Conservation (phyloP, 2,888 invertebrate genomes). For the Marronus borbonicus region DNA sequence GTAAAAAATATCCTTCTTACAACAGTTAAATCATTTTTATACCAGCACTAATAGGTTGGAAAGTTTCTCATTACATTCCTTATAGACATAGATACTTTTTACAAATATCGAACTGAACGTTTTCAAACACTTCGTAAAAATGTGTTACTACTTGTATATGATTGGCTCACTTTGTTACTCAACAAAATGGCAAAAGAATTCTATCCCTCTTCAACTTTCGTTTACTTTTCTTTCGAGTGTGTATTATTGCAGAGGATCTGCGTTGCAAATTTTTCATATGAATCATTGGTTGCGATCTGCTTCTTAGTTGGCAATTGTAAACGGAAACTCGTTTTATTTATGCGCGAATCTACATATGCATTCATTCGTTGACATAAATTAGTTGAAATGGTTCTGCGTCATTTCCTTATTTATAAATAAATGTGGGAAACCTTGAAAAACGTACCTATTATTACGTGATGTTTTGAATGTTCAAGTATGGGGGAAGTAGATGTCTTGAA, state of each 20-base stretch:
- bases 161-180: too few relatives aligned
- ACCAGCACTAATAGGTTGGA: too few relatives aligned
- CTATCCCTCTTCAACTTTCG: too few relatives aligned
- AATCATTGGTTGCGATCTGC: slow-evolving; percentile 3
- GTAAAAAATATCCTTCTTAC: too few relatives aligned
- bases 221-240: too few relatives aligned
- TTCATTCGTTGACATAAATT: slow-evolving; percentile 35
- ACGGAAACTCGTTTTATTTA: slow-evolving; percentile 12
- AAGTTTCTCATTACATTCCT: too few relatives aligned
- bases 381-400: slow-evolving; percentile 17
- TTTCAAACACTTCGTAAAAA: too few relatives aligned
- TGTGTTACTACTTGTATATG: too few relatives aligned
- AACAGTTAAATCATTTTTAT: too few relatives aligned
- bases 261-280: slow-evolving; percentile 18
- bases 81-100: not conserved
- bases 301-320: slow-evolving; percentile 9
- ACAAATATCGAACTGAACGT: too few relatives aligned
- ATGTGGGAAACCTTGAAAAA: slow-evolving; percentile 6
- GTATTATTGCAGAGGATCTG: not conserved
- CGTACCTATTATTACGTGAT: not conserved
- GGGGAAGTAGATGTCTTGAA: not conserved
- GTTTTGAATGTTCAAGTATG: not conserved
- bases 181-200: too few relatives aligned
- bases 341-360: slow-evolving; percentile 12
- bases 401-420: slow-evolving; percentile 36